These are phyloP conservation scores for Cyaniris semiargus DNA, from an alignment of 2,888 invertebrate genomes.

Conservation along the genomic window DNA sequence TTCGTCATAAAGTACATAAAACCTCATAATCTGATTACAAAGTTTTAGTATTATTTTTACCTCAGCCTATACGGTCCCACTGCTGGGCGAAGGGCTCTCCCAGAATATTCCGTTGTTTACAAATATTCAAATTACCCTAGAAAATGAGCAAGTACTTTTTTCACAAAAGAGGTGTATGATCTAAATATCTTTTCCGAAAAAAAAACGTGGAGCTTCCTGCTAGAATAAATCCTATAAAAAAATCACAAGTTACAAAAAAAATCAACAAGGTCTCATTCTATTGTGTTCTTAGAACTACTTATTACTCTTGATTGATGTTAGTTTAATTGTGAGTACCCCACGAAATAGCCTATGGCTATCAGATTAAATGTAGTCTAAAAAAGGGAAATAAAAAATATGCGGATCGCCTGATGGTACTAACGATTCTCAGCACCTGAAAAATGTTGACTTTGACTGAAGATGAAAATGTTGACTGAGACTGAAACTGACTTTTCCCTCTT, in stretches of 20 bases:
- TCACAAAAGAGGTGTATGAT: not conserved
- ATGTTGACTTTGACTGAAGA: too few species aligned
- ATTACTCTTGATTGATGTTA: constrained; percentile 5
- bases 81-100: too few species aligned
- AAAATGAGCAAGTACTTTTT: not conserved
- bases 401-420: not conserved
- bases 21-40: too few species aligned
- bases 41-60: too few species aligned
- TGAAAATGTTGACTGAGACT: too few species aligned
- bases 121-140: too few species aligned
- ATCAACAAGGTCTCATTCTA: not conserved
- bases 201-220: not conserved
- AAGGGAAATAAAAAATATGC: not conserved
- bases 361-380: not conserved
- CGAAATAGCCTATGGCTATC: not conserved
- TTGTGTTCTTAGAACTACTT: not conserved
- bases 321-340: not conserved
- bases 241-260: not conserved
- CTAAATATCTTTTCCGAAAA: not conserved
- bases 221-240: not conserved
- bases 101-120: too few species aligned
- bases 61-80: too few species aligned
- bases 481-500: too few species aligned
- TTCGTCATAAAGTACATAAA: too few species aligned
- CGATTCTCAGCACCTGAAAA: too few species aligned